phyloP scores from a whole-genome alignment of 2,113 vertebrate species.

The Ammodytes marinus region DNA sequence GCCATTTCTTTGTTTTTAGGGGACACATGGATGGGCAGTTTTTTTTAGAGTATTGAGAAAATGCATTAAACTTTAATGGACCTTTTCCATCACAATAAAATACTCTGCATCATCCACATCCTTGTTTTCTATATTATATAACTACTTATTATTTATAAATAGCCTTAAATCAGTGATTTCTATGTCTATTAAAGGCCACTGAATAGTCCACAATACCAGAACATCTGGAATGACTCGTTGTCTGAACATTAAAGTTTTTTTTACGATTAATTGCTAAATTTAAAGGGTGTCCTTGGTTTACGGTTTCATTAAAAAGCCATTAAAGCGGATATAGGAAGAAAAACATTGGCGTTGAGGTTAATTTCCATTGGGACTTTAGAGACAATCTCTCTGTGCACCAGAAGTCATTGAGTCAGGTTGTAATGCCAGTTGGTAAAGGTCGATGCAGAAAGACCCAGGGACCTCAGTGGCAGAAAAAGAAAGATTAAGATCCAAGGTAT shows the following conservation, averaged over 20 bases:
- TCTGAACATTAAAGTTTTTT: constrained; percentile 65
- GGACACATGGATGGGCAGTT: background rate
- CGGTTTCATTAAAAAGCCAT: constrained; percentile 79
- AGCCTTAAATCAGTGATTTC: constrained; percentile 45
- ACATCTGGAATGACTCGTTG: constrained; percentile 48
- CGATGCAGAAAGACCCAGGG: constrained; percentile 66
- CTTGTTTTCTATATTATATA: constrained; percentile 9
- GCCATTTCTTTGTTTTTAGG: constrained; percentile 44
- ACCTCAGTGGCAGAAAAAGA: constrained; percentile 43
- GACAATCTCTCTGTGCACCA: constrained; percentile 70
- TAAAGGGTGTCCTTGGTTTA: constrained; percentile 65
- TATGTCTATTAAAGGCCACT: constrained; percentile 24
- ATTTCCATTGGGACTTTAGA: constrained; percentile 83
- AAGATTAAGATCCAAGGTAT: constrained; percentile 78
- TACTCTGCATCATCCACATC: constrained; percentile 13
- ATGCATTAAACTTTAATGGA: constrained; percentile 21
- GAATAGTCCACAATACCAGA: constrained; percentile 6
- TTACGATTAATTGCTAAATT: constrained; percentile 75
- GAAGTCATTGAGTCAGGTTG: constrained; percentile 73
- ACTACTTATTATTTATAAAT: background rate
- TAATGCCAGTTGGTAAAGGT: constrained; percentile 74
- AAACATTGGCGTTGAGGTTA: constrained; percentile 75
- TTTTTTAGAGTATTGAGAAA: constrained; percentile 17
- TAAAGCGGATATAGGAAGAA: constrained; percentile 66
- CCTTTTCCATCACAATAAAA: constrained; percentile 26